Evolutionary conservation across 1,140 invertebrate genomes (phyloP).

Genomic region (Pseudachorutes palmiensis): DNA sequence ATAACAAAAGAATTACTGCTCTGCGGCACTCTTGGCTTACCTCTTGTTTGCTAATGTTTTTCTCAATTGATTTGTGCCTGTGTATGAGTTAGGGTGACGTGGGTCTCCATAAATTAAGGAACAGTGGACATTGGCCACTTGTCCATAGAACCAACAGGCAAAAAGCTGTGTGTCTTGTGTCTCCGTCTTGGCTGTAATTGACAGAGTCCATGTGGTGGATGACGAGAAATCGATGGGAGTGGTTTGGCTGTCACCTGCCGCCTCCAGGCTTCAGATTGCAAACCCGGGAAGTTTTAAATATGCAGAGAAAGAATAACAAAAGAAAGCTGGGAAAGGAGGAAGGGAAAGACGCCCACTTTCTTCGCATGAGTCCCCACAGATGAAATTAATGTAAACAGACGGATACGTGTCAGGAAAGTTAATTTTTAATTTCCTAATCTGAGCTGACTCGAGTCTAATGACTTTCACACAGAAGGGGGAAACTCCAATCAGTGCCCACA

Average conservation of each 20-base stretch:
- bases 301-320: not conserved
- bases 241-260: no score
- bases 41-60: no score
- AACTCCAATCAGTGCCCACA: no score
- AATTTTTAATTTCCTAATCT: constrained; percentile 1
- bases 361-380: no score
- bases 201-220: not conserved
- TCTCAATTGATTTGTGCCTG: no score
- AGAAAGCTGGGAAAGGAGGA: not conserved
- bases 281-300: not conserved
- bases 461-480: not conserved
- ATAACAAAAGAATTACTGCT: no score
- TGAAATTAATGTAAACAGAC: no score
- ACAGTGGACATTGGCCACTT: not conserved
- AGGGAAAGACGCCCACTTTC: no score
- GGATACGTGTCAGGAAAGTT: not conserved
- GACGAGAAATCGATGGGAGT: constrained; percentile 1
- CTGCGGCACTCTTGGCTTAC: no score
- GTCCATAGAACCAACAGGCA: not conserved
- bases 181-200: not conserved
- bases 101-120: no score
- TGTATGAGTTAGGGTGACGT: no score
- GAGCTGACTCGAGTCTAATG: not conserved
- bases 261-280: not conserved
- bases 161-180: no score